These are phyloP conservation scores for Eciton burchellii DNA, from an alignment of 1,140 invertebrate genomes.

Conservation along the genomic window DNA sequence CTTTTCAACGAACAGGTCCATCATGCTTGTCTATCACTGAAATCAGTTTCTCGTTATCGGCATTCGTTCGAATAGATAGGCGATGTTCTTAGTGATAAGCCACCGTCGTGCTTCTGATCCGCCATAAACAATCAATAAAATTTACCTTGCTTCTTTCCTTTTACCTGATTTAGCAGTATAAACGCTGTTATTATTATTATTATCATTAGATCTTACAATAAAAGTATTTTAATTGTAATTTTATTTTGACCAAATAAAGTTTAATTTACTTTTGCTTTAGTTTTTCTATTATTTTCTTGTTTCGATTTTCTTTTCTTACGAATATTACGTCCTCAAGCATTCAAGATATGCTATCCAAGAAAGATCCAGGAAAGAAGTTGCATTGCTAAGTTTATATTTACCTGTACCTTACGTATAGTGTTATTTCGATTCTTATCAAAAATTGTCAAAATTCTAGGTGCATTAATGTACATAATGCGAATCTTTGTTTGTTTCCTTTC, in stretches of 20 bases:
- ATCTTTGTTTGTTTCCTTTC: slow-evolving; percentile 18
- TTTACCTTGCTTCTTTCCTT: slow-evolving; percentile 8
- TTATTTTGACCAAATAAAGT: too few relatives aligned
- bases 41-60: slow-evolving; percentile 54
- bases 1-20: background rate
- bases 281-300: too few relatives aligned
- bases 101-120: slow-evolving; percentile 20
- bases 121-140: slow-evolving; percentile 41
- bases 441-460: slow-evolving; percentile 10
- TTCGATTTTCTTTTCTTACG: too few relatives aligned
- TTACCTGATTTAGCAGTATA: too few relatives aligned
- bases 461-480: slow-evolving; percentile 15
- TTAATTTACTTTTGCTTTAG: too few relatives aligned
- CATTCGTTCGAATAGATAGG: slow-evolving; percentile 31
- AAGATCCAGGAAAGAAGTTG: too few relatives aligned
- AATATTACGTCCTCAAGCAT: too few relatives aligned
- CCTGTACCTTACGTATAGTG: too few relatives aligned
- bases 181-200: too few relatives aligned
- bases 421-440: background rate
- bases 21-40: slow-evolving; percentile 4
- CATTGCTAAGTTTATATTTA: background rate
- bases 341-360: too few relatives aligned
- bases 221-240: too few relatives aligned
- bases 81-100: slow-evolving; percentile 36
- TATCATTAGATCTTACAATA: too few relatives aligned